Evolutionary conservation across 2,888 invertebrate genomes (phyloP), one percentile per base, ranked within the genome.

Genomic region (Melanchra persicariae): DNA sequence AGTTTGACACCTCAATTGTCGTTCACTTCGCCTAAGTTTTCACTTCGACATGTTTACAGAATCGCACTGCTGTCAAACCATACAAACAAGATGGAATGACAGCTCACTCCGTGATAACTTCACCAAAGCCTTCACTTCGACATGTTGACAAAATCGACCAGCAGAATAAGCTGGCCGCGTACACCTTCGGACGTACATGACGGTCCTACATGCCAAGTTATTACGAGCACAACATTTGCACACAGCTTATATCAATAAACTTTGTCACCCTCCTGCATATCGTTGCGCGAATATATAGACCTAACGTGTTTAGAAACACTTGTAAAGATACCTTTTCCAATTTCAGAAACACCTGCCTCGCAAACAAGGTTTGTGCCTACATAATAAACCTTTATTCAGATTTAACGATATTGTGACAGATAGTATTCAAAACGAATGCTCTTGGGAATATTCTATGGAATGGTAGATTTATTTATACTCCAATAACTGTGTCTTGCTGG

Each of bases 271-370:
- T 77, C 70, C 54, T 79, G 65, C 67, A 58, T 79, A 79, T 60
- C 26, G 67, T 37, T 62, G 47, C 37, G 49, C 26, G 12, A 66
- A 60, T 65, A 24, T 61, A 45, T 59, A 66, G 24, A 54, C 49
- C n/a, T 60, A 67, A 77, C 59, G 49, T 74, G 78, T 58, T 78
- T 57, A 59, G 54, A 62, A 75, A 77, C 66, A 78, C 77, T 72
- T 70, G 40, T 65, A 49, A 61, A 66, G 24, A 59, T 55, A 66
- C 49, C 17, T 78, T 77, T 80, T 83, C 74, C 81, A 76, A 82
- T 85, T 87, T 79, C 76, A 77, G 65, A 63, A 64, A 71, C 70
- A 77, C 82, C 72, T 90, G 85, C 85, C 89, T 87, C 87, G 85
- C 85, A 73, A 51, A 83, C 88, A 49, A 57, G 43, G n/a, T 49